phyloP scores from a whole-genome alignment of 1,140 invertebrate genomes.

The Leptopilina clavipes region DNA sequence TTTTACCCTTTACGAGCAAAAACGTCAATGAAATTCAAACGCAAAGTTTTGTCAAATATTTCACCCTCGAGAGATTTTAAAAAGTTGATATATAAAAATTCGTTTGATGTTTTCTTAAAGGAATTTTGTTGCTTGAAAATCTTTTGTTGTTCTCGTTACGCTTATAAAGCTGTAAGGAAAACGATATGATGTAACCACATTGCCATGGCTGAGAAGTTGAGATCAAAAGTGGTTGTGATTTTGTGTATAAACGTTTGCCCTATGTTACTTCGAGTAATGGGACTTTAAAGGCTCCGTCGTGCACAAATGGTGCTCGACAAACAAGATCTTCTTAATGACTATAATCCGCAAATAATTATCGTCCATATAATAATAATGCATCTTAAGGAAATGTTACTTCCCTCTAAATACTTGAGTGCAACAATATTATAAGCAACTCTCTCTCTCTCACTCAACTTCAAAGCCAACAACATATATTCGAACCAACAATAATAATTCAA shows the following conservation, averaged over 20 bases:
- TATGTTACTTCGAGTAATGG: slow-evolving; percentile 18
- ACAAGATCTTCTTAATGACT: slow-evolving; percentile 34
- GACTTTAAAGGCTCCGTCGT: slow-evolving; percentile 29
- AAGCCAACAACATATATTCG: too few species aligned
- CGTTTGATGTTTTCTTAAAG: too few species aligned
- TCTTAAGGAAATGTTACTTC: neutral
- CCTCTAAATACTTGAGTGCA: neutral
- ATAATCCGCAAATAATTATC: slow-evolving; percentile 27
- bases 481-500: too few species aligned
- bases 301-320: slow-evolving; percentile 22
- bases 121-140: neutral
- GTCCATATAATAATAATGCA: neutral
- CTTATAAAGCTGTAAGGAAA: neutral
- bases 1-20: too few species aligned
- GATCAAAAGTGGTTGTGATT: slow-evolving; percentile 34
- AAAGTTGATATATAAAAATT: too few species aligned
- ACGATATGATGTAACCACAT: slow-evolving; percentile 25
- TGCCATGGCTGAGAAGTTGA: slow-evolving; percentile 13
- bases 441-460: too few species aligned
- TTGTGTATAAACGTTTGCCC: slow-evolving; percentile 31
- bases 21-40: too few species aligned
- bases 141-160: neutral
- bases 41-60: too few species aligned
- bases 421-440: too few species aligned
- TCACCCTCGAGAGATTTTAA: too few species aligned